Conservation (phyloP, 2,113 vertebrate species). For the Thymallus thymallus region DNA sequence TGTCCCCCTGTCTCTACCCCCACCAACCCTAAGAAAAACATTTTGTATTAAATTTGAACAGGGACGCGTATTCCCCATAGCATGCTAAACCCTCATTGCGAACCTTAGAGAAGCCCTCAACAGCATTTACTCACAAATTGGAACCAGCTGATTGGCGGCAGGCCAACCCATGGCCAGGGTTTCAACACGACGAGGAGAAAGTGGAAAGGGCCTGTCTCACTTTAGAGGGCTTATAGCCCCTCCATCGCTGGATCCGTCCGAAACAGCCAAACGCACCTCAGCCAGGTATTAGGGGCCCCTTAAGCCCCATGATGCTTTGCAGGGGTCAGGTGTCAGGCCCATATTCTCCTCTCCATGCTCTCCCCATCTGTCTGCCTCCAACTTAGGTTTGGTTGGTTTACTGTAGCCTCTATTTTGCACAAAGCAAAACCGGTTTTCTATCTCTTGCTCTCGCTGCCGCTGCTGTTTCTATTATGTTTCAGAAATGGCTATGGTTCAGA, state of each 20-base stretch:
- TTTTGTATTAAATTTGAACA: conserved; percentile 45
- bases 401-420: conserved; percentile 18
- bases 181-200: conserved; percentile 7
- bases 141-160: conserved; percentile 72
- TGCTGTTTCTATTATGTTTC: conserved; percentile 60
- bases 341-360: conserved; percentile 39
- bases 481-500: conserved; percentile 48
- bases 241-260: conserved; percentile 49
- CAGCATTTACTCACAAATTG: conserved; percentile 59
- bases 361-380: conserved; percentile 45
- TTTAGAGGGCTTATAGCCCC: conserved; percentile 37
- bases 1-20: conserved; percentile 37
- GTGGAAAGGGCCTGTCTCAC: conserved; percentile 31
- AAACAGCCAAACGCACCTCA: conserved; percentile 50
- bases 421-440: conserved; percentile 25
- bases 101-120: conserved; percentile 58
- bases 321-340: conserved; percentile 55
- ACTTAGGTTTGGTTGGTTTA: conserved; percentile 41
- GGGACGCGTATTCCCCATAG: conserved; percentile 40
- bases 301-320: conserved; percentile 48
- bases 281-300: conserved; percentile 55
- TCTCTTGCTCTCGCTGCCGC: conserved; percentile 33
- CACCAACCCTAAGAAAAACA: conserved; percentile 24
- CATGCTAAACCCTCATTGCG: conserved; percentile 59
- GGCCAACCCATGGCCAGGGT: conserved; percentile 49